Conservation (phyloP, 2,797 vertebrate genomes). For the Gymnopithys bicolor region DNA sequence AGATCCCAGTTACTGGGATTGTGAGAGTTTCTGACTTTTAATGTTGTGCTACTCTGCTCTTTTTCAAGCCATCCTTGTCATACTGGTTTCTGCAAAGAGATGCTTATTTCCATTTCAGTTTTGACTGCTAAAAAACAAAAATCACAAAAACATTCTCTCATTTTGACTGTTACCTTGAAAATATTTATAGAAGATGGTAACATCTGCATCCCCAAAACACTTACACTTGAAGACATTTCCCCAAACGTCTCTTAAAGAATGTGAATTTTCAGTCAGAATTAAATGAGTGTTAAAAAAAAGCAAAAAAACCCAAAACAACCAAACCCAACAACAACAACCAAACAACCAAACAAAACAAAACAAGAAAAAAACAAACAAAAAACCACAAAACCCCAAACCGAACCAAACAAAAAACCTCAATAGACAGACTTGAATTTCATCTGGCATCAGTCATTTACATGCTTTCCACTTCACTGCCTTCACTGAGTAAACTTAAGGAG, state of each 20-base stretch:
- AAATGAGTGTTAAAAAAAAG: neutral
- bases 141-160: neutral
- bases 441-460: neutral
- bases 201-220: neutral
- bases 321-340: no score
- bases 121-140: neutral
- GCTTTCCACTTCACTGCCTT: neutral
- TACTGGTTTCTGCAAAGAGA: neutral
- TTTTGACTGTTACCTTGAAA: conserved; percentile 2
- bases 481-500: neutral
- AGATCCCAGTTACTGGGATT: neutral
- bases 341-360: no score
- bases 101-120: conserved; percentile 33
- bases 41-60: neutral
- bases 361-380: no score
- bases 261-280: neutral
- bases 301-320: no score
- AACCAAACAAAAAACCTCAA: no score
- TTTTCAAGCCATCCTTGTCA: neutral
- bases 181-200: neutral
- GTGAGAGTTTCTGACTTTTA: neutral
- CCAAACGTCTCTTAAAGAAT: neutral
- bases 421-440: neutral
- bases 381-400: no score
- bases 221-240: neutral